Conservation (phyloP, 2,113 vertebrate genomes). For the Apteryx owenii region DNA sequence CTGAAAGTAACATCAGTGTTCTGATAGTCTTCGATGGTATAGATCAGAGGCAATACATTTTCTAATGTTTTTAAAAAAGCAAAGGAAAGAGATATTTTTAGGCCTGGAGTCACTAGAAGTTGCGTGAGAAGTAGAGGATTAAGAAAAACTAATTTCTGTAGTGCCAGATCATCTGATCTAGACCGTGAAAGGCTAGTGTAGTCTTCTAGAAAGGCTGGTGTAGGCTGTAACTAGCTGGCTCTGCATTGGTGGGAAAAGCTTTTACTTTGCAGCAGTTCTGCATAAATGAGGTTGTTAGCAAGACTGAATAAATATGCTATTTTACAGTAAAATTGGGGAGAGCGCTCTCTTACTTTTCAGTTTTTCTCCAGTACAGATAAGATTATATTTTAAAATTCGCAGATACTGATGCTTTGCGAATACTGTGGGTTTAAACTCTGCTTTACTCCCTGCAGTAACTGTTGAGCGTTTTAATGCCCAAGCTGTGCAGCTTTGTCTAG, state of each 20-base stretch:
- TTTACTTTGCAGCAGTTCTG: not conserved
- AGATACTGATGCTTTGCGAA: not conserved
- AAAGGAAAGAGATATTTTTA: not conserved
- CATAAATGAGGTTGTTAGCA: not conserved
- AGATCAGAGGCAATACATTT: not conserved
- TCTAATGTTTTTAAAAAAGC: not conserved
- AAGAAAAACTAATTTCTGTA: not conserved
- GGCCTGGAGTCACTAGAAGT: not conserved
- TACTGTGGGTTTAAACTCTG: not conserved
- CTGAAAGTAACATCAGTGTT: not conserved
- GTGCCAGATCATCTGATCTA: not conserved
- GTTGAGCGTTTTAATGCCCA: not conserved
- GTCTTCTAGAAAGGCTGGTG: not conserved
- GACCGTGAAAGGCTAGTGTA: not conserved
- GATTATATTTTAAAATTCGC: not conserved
- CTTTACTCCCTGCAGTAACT: not conserved
- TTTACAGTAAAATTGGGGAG: not conserved
- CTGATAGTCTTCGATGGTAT: not conserved
- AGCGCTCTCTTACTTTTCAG: not conserved
- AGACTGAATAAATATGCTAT: not conserved
- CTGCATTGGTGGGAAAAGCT: rapidly evolving
- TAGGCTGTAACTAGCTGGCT: not conserved
- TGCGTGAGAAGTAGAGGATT: not conserved
- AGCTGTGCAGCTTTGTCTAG: not conserved
- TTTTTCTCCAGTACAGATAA: not conserved